Conservation (phyloP, 2,888 invertebrate species). For the Drosophila borealis region DNA sequence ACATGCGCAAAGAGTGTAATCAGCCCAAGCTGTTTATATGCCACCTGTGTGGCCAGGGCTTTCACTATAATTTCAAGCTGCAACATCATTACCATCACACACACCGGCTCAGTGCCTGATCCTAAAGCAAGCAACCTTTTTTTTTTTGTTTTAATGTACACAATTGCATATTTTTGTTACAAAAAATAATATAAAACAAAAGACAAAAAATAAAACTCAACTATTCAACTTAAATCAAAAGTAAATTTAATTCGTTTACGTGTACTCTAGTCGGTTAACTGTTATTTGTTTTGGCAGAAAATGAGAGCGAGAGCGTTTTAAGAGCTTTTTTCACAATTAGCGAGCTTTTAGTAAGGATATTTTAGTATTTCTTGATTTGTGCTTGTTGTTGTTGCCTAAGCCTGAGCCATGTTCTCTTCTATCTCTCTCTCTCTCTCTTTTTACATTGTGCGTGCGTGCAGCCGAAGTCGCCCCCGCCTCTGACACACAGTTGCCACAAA, state of each 20-base stretch:
- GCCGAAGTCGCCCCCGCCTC: constrained; percentile 21
- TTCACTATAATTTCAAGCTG: constrained; percentile 82
- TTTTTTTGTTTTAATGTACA: constrained; percentile 10
- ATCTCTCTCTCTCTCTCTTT: constrained; percentile 32
- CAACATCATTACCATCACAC: constrained; percentile 74
- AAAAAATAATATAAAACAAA: constrained; percentile 5
- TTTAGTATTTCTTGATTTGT: constrained; percentile 22
- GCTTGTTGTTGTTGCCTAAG: constrained; percentile 41
- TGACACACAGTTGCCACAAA: constrained; percentile 41
- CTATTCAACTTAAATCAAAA: constrained; percentile 28
- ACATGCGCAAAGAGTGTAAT: constrained; percentile 85
- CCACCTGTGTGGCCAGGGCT: constrained; percentile 77
- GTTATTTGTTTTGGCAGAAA: constrained; percentile 3
- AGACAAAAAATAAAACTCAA: constrained; percentile 30
- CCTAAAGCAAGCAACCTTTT: constrained; percentile 7
- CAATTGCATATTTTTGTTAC: constrained; percentile 41
- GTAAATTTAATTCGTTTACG: constrained; percentile 25
- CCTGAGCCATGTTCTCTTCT: constrained; percentile 58
- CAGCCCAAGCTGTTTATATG: constrained; percentile 81
- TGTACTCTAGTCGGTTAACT: not conserved
- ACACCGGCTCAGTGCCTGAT: constrained; percentile 42
- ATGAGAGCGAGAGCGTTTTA: constrained; percentile 27
- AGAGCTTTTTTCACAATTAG: constrained; percentile 57
- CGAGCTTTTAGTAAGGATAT: constrained; percentile 18
- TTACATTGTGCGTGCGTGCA: constrained; percentile 37